A percentile compares a stretch with the other conserved stretches of the same genome.
These are phyloP conservation scores for Heliconius cydno DNA, from an alignment of 2,888 invertebrate genomes.

Conservation along the genomic window DNA sequence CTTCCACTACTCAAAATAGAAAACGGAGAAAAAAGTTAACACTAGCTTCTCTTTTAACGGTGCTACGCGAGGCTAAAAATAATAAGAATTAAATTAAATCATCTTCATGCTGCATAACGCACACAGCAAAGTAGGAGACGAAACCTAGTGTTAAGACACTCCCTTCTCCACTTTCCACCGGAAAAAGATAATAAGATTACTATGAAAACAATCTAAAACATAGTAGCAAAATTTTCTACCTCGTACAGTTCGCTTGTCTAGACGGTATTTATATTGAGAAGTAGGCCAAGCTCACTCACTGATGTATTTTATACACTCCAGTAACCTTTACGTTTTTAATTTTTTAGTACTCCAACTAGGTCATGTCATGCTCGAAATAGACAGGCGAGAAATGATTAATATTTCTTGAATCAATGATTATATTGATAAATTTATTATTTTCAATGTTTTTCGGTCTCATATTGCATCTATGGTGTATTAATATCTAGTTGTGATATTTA, in stretches of 20 bases:
- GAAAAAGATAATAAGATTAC: neutral
- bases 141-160: neutral
- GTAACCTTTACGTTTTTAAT: constrained; percentile 42
- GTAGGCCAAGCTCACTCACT: constrained; percentile 41
- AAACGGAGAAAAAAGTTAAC: too few species aligned
- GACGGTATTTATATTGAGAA: constrained; percentile 40
- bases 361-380: constrained; percentile 37
- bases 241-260: constrained; percentile 40
- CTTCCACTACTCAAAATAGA: too few species aligned
- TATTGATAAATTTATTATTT: neutral
- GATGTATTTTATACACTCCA: constrained; percentile 44
- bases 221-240: neutral
- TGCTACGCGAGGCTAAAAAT: too few species aligned
- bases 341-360: constrained; percentile 42
- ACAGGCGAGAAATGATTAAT: constrained; percentile 11
- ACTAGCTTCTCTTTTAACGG: too few species aligned
- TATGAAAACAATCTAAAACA: neutral
- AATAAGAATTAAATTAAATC: too few species aligned
- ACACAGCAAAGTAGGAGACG: neutral
- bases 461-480: too few species aligned
- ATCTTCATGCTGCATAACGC: too few species aligned
- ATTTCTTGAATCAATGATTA: neutral
- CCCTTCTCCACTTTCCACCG: neutral
- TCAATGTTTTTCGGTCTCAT: neutral
- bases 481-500: too few species aligned